phyloP scores from a whole-genome alignment of 2,797 vertebrate species.

The Erpetoichthys calabaricus region DNA sequence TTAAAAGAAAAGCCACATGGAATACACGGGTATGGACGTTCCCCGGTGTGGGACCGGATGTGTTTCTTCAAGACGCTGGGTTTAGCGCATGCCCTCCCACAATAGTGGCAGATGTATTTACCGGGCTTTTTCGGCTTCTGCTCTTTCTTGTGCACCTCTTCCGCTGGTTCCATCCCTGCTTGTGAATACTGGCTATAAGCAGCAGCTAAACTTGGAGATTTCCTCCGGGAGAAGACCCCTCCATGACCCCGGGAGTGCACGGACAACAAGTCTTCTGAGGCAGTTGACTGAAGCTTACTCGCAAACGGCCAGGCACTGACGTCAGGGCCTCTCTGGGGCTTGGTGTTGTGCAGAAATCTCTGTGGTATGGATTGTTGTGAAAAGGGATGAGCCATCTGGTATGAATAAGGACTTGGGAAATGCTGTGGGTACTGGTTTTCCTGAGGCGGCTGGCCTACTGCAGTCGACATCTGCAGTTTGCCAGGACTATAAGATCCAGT shows the following conservation, averaged over 20 bases:
- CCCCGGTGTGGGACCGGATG: conserved; percentile 93
- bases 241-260: conserved; percentile 69
- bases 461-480: conserved; percentile 58
- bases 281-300: conserved; percentile 65
- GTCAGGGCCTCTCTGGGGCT: conserved; percentile 81
- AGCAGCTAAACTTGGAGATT: conserved; percentile 76
- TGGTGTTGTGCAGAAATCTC: conserved; percentile 69
- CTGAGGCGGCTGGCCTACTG: conserved; percentile 51
- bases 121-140: conserved; percentile 94
- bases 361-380: conserved; percentile 80
- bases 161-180: conserved; percentile 69
- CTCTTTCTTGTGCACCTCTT: conserved; percentile 87
- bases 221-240: conserved; percentile 73
- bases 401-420: conserved; percentile 68
- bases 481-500: conserved; percentile 63
- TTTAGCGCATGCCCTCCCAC: conserved; percentile 93
- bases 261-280: conserved; percentile 81
- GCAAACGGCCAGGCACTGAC: conserved; percentile 79
- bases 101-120: conserved; percentile 94
- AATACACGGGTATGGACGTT: conserved; percentile 86
- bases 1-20: conserved; percentile 98
- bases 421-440: conserved; percentile 64
- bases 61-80: conserved; percentile 97
- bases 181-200: conserved; percentile 82
- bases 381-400: conserved; percentile 78